Conservation (phyloP, 2,797 vertebrate genomes). For the Myripristis murdjan region DNA sequence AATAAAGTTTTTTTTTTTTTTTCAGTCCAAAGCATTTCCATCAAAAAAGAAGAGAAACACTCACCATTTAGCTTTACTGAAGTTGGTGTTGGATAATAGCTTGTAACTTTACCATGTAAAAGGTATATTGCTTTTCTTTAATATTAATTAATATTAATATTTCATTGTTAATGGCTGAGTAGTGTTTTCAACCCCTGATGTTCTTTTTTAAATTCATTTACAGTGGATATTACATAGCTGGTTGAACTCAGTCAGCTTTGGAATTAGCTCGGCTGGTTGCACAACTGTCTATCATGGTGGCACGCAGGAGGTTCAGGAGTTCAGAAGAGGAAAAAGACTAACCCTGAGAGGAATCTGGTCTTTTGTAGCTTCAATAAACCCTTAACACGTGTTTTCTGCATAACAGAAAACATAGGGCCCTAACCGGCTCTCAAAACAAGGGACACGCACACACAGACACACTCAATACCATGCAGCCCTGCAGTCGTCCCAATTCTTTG, state of each 20-base stretch:
- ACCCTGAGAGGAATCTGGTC: not conserved
- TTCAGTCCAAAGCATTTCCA: not conserved
- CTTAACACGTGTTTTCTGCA: conserved; percentile 31
- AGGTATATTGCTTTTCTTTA: too few species aligned
- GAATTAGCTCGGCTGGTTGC: conserved; percentile 9
- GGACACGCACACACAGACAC: conserved; percentile 16
- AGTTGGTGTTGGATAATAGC: too few species aligned
- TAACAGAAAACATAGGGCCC: conserved; percentile 32
- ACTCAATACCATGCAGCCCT: conserved; percentile 31
- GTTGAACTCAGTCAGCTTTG: conserved; percentile 4
- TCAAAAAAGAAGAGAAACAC: too few species aligned
- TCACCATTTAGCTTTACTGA: too few species aligned
- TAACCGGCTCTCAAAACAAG: conserved; percentile 31
- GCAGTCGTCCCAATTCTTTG: conserved; percentile 60
- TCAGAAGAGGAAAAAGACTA: not conserved
- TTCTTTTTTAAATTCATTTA: not conserved
- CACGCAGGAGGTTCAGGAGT: not conserved
- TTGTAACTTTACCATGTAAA: too few species aligned
- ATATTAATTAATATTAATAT: too few species aligned
- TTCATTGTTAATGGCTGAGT: not conserved
- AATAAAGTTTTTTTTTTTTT: too few species aligned
- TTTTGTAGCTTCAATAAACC: conserved; percentile 27
- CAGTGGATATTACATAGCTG: conserved; percentile 10
- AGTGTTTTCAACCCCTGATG: too few species aligned
- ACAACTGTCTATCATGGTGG: conserved; percentile 4